A percentile compares a stretch with the other conserved stretches of the same genome.
Evolutionary conservation across 2,888 invertebrate genomes (phyloP).

Genomic region (Leptopilina myrica): DNA sequence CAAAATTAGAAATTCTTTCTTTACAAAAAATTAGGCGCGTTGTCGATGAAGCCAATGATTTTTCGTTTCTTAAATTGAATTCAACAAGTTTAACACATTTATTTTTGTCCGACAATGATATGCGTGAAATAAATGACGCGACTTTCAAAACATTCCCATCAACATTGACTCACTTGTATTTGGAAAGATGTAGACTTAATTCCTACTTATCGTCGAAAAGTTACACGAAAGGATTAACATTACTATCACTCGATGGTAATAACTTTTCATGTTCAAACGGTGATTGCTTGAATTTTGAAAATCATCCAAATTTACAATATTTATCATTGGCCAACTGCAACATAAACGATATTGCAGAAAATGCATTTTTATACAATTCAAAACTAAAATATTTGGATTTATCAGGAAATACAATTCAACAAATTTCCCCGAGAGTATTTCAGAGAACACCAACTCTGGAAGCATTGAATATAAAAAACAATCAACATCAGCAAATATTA

Average conservation of each 20-base stretch:
- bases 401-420: background rate
- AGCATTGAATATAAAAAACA: background rate
- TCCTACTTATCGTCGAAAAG: background rate
- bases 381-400: background rate
- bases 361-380: background rate
- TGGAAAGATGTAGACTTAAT: conserved; percentile 60
- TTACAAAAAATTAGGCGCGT: too few relatives aligned
- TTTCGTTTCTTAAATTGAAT: background rate
- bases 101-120: conserved; percentile 59
- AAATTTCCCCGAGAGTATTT: background rate
- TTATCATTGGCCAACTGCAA: background rate
- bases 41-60: too few relatives aligned
- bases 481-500: background rate
- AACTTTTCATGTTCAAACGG: conserved; percentile 45
- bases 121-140: too few relatives aligned
- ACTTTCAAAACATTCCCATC: conserved; percentile 52
- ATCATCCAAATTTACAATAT: background rate
- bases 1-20: too few relatives aligned
- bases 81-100: conserved; percentile 63
- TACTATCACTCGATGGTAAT: conserved; percentile 63
- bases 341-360: background rate
- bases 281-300: background rate
- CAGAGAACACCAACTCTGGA: background rate
- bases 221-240: conserved; percentile 43
- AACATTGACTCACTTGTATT: conserved; percentile 62